Evolutionary conservation across 2,113 vertebrate species (phyloP).

Genomic region (Etia nguti): DNA sequence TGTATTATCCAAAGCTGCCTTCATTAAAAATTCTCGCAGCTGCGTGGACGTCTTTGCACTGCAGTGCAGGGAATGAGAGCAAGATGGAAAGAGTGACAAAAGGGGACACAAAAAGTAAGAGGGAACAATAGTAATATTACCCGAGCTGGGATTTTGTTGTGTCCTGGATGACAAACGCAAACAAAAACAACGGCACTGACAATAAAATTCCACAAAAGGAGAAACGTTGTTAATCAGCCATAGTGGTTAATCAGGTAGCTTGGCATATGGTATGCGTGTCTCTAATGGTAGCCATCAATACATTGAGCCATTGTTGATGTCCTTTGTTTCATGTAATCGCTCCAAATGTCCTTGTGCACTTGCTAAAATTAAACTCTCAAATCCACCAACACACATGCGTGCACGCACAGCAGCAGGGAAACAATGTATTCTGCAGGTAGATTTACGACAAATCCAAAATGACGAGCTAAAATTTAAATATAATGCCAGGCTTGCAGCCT

Average conservation of each 20-base stretch:
- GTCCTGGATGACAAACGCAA: neutral
- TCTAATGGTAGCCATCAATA: slow-evolving; percentile 35
- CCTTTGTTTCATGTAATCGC: slow-evolving; percentile 26
- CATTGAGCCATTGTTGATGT: slow-evolving; percentile 13
- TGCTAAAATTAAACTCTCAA: neutral
- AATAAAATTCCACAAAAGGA: neutral
- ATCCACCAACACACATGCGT: neutral
- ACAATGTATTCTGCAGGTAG: slow-evolving; percentile 21
- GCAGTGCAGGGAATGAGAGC: neutral
- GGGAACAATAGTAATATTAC: neutral
- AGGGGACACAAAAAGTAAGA: neutral
- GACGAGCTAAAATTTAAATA: slow-evolving; percentile 51
- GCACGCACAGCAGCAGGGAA: neutral
- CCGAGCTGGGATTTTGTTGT: neutral
- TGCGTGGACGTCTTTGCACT: slow-evolving; percentile 19
- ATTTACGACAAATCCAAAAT: slow-evolving; percentile 34
- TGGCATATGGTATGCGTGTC: slow-evolving; percentile 16
- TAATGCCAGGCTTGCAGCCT: neutral
- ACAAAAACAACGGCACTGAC: neutral
- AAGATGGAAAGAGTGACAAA: neutral
- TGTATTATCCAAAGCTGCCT: slow-evolving; percentile 54
- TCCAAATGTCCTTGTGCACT: slow-evolving; percentile 38
- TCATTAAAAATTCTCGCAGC: slow-evolving; percentile 58
- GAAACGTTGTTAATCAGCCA: neutral
- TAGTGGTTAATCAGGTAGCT: slow-evolving; percentile 12